Evolutionary conservation across 30 jellyfish, hydroid and myxozoan species (phyloP).

Genomic region (Aurelia aurita): DNA sequence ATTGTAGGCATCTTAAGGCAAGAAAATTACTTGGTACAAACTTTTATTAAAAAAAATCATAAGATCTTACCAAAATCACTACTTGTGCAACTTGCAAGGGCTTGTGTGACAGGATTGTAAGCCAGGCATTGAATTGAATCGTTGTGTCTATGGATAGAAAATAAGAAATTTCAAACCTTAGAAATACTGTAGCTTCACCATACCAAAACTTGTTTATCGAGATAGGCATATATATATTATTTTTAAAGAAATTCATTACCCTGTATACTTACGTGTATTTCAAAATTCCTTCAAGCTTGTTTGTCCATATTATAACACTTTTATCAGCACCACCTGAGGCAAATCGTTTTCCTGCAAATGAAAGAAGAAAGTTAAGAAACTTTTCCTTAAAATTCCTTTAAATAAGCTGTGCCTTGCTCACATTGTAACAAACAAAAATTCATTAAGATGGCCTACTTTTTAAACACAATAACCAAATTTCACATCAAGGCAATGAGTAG

Average conservation of each 20-base stretch:
- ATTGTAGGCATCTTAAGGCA: too few species aligned
- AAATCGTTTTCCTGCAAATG: slow-evolving; percentile 82
- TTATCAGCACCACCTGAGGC: slow-evolving; percentile 99
- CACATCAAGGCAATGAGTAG: too few species aligned
- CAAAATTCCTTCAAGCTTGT: slow-evolving; percentile 92
- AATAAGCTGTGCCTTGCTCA: too few species aligned
- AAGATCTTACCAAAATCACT: slow-evolving; percentile 89
- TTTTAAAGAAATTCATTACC: too few species aligned
- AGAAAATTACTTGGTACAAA: too few species aligned
- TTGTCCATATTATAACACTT: slow-evolving; percentile 97
- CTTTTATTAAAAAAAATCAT: too few species aligned
- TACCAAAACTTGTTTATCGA: too few species aligned
- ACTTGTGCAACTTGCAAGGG: slow-evolving; percentile 94
- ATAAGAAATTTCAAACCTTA: background rate
- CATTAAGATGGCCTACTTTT: too few species aligned
- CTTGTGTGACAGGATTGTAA: slow-evolving; percentile 93
- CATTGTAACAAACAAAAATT: too few species aligned
- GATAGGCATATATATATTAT: too few species aligned
- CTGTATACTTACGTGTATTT: slow-evolving; percentile 86
- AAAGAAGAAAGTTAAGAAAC: background rate
- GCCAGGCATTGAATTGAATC: slow-evolving; percentile 91
- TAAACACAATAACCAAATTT: too few species aligned
- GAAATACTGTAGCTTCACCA: background rate
- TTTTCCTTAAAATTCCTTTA: too few species aligned
- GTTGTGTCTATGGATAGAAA: slow-evolving; percentile 76